Base-by-base conservation (phyloP, 2,888 invertebrate genomes). In the Bombyx huttoni region DNA sequence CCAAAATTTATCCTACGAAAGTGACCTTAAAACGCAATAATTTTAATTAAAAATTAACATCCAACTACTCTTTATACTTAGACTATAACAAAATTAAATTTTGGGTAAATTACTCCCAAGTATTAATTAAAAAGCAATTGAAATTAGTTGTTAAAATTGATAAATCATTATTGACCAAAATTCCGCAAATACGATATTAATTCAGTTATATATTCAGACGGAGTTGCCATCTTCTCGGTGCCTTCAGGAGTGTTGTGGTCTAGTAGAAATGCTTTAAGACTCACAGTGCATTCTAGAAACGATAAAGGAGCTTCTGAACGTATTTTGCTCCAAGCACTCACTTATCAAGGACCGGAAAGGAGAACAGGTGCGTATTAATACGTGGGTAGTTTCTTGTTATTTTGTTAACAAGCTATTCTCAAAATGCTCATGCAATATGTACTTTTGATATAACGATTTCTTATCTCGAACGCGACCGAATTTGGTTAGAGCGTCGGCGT, bases 301-400 rank as follows among this genome's bases (percentile, higher is more conserved):
- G 94, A 94, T 61, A 96, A 96, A 78, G 96, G 96, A 49, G 91
- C 92, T 53, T 95, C 96, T 57, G 96, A 95, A 62, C 91, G 93
- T 56, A 91, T 94, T 62, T 90, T 94, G 54, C 86, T 96, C 56
- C 95, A 96, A 70, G 94, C 96, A 64, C 93, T 96, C 56, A 93
- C 95, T 62, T 92, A 96, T 68, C 93, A 94, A 75, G 95, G 96
- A 75, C 94, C 96, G 50, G 96, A 96, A 75, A 94, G 95, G 73
- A 91, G 94, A 68, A 93, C 95, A 80, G 96, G 96, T 95, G 84
- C 35, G 12, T 12, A 40, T 7, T 40, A 40, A 40, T 1, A 40
- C 12, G 12, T 7, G 24, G 2, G 24, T 40, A 40, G 8, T 10
- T 40, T 40, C 9, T 40, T 8, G 8, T 40, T 35, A 35, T 35